Evolutionary conservation across 53 echinoderm and acorn worm species (phyloP).

Genomic region (Hippasteria phrygiana): DNA sequence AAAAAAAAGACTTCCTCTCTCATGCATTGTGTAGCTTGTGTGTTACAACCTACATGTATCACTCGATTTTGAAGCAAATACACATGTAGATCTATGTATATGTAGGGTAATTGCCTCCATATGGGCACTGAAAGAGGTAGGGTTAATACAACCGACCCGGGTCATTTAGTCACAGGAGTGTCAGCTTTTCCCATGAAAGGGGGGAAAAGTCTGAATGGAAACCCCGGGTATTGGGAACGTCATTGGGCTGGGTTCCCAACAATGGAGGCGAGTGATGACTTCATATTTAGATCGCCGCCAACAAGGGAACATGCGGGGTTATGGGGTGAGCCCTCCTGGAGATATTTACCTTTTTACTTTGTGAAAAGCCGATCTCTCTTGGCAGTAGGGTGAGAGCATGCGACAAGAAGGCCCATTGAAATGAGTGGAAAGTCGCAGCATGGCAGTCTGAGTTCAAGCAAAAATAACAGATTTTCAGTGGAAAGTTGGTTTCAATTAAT

Average conservation of each 20-base stretch:
- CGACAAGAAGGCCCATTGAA: too few relatives aligned
- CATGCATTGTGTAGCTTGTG: too few relatives aligned
- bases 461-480: too few relatives aligned
- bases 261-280: conserved; percentile 11
- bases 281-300: conserved; percentile 46
- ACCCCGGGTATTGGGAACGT: not conserved
- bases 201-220: conserved; percentile 10
- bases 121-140: not conserved
- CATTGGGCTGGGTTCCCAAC: not conserved
- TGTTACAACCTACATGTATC: too few relatives aligned
- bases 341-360: not conserved
- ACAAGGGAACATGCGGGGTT: not conserved
- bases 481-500: too few relatives aligned
- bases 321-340: not conserved
- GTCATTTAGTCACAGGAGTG: conserved; percentile 8
- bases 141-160: not conserved
- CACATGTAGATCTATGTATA: too few relatives aligned
- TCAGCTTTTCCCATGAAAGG: conserved; percentile 17
- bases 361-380: not conserved
- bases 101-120: too few relatives aligned
- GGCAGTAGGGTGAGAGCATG: not conserved
- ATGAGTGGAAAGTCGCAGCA: too few relatives aligned
- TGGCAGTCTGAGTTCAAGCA: too few relatives aligned
- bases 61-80: too few relatives aligned
- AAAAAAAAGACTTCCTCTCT: too few relatives aligned